phyloP scores from a whole-genome alignment of 2,113 vertebrate genomes.

The Sminthopsis crassicaudata region DNA sequence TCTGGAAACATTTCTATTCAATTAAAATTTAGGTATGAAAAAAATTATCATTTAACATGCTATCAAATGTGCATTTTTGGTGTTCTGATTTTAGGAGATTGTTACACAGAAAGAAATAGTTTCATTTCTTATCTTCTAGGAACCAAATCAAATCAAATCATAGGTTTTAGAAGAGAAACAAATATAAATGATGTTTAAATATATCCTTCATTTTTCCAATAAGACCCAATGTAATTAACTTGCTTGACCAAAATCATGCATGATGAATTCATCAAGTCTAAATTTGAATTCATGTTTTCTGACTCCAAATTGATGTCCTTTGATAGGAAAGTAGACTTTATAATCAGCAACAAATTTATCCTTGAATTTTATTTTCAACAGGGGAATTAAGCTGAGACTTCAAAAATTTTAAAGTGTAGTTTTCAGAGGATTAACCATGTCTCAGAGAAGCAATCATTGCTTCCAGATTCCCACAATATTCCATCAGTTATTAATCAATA shows the following conservation, averaged over 20 bases:
- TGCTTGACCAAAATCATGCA: not conserved
- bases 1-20: constrained; percentile 26
- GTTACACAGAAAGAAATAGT: not conserved
- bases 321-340: not conserved
- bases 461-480: not conserved
- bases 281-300: not conserved
- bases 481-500: not conserved
- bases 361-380: not conserved
- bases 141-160: not conserved
- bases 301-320: not conserved
- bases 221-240: not conserved
- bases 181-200: not conserved
- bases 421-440: not conserved
- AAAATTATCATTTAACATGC: not conserved
- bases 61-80: not conserved
- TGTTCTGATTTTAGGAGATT: not conserved
- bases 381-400: not conserved
- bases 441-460: not conserved
- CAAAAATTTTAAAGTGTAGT: not conserved
- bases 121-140: not conserved
- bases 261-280: not conserved
- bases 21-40: not conserved
- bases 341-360: not conserved
- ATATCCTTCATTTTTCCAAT: not conserved
- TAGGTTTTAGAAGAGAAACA: not conserved